Evolutionary conservation across 2,113 vertebrate species (phyloP).

Genomic region (Bubo scandiacus): DNA sequence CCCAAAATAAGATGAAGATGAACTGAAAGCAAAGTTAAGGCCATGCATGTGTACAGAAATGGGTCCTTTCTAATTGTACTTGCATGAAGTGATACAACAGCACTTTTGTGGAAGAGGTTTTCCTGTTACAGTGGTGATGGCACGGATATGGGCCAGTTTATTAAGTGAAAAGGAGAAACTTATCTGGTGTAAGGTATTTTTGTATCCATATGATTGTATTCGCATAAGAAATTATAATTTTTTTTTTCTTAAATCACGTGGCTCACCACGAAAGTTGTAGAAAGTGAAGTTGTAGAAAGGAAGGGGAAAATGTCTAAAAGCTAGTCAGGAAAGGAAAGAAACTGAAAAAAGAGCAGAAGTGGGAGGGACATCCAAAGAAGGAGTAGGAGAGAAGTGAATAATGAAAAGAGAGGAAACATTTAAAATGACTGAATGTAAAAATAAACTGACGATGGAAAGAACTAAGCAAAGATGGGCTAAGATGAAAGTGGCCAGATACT

Average conservation of each 20-base stretch:
- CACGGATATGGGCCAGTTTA: neutral
- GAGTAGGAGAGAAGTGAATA: neutral
- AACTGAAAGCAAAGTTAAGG: neutral
- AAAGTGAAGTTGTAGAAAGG: neutral
- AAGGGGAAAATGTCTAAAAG: neutral
- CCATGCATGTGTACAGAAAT: neutral
- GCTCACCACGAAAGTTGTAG: neutral
- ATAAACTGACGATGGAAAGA: neutral
- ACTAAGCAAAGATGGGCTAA: neutral
- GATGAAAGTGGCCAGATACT: neutral
- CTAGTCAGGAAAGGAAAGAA: neutral
- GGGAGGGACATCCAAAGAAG: neutral
- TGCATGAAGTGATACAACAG: neutral
- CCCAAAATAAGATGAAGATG: neutral
- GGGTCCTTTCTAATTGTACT: neutral
- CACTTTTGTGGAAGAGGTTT: neutral
- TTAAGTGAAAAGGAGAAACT: neutral
- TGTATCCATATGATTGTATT: neutral
- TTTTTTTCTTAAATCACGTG: neutral
- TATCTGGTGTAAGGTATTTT: neutral
- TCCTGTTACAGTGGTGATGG: neutral
- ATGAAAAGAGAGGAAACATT: neutral
- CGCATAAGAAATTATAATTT: neutral
- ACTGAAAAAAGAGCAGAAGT: neutral
- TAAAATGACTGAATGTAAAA: neutral